phyloP scores from a whole-genome alignment of 1,140 invertebrate genomes.

The Muscidifurax raptorellus region DNA sequence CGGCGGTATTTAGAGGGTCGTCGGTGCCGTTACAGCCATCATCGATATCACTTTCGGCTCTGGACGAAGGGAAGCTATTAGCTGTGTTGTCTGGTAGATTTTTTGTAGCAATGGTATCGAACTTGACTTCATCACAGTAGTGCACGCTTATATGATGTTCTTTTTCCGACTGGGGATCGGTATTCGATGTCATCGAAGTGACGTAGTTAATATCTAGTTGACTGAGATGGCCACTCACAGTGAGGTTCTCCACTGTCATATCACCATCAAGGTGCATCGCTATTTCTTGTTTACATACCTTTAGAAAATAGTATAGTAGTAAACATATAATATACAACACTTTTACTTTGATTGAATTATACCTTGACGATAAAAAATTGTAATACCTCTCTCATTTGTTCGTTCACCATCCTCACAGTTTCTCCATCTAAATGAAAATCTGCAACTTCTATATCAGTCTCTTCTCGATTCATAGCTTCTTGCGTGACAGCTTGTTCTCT shows the following conservation, averaged over 20 bases:
- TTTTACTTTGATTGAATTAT: background rate
- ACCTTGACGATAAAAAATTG: background rate
- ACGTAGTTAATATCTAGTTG: constrained; percentile 74
- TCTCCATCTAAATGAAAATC: constrained; percentile 71
- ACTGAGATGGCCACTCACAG: constrained; percentile 65
- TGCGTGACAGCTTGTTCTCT: constrained; percentile 69
- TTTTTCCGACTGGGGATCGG: constrained; percentile 64
- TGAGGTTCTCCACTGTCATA: constrained; percentile 71
- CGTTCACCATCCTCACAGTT: constrained; percentile 70
- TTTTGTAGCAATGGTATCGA: constrained; percentile 65
- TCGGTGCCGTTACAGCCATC: constrained; percentile 47
- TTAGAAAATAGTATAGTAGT: background rate
- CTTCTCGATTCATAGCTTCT: constrained; percentile 67
- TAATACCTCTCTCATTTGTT: constrained; percentile 67
- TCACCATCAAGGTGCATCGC: constrained; percentile 70
- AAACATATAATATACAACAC: background rate
- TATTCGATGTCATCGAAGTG: constrained; percentile 66
- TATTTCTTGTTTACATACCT: constrained; percentile 66
- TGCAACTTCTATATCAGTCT: constrained; percentile 66
- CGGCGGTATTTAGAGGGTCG: constrained; percentile 47
- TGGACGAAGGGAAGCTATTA: constrained; percentile 17
- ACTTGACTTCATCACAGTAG: constrained; percentile 69
- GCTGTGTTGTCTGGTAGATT: constrained; percentile 49
- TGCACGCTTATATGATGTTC: constrained; percentile 55
- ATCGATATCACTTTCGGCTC: constrained; percentile 49